Evolutionary conservation across 2,888 invertebrate genomes (phyloP).

Genomic region (Cerastoderma edule): DNA sequence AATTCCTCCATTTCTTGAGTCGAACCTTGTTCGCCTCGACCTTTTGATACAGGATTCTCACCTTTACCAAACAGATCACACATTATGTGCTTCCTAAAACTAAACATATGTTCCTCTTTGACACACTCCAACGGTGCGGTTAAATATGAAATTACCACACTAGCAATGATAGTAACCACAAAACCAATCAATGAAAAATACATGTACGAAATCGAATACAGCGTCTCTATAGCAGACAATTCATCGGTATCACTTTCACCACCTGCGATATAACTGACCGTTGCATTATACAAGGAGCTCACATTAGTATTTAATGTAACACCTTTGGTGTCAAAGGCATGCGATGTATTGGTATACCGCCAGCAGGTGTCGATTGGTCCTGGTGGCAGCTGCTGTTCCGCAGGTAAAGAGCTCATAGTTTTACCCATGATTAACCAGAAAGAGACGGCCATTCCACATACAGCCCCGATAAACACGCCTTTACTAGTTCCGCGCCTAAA

Average conservation of each 20-base stretch:
- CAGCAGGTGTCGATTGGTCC: slow-evolving; percentile 39
- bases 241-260: background rate
- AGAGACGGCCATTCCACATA: slow-evolving; percentile 32
- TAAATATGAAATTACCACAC: slow-evolving; percentile 11
- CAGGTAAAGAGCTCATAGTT: slow-evolving; percentile 16
- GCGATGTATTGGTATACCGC: background rate
- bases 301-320: background rate
- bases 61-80: slow-evolving; percentile 13
- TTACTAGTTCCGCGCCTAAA: slow-evolving; percentile 34
- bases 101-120: slow-evolving; percentile 29
- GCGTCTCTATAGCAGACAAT: slow-evolving; percentile 11
- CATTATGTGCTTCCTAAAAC: slow-evolving; percentile 24
- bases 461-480: slow-evolving; percentile 33
- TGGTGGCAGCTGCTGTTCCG: slow-evolving; percentile 1
- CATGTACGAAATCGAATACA: slow-evolving; percentile 33
- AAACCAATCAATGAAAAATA: slow-evolving; percentile 25
- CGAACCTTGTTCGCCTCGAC: background rate
- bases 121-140: slow-evolving; percentile 8
- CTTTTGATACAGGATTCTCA: background rate
- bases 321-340: background rate
- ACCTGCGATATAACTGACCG: background rate
- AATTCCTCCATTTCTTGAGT: background rate
- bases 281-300: background rate
- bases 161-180: slow-evolving; percentile 18
- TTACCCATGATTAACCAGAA: slow-evolving; percentile 34